Evolutionary conservation across 1,140 invertebrate species (phyloP), one percentile per base, ranked within the genome.

Genomic region (Hormaphis cornu): DNA sequence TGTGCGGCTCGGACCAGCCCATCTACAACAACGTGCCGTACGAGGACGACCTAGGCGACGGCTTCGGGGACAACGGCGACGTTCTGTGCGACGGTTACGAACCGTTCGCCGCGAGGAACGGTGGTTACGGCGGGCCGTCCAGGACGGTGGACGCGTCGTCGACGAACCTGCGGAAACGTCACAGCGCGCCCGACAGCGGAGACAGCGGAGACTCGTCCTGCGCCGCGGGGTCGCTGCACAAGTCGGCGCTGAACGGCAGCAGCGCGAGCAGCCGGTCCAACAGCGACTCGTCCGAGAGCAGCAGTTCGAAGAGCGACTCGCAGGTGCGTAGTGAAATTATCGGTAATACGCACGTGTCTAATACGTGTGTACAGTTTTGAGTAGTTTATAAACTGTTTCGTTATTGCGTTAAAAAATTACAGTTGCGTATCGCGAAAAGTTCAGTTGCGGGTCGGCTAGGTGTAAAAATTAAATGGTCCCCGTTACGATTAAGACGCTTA

Each of bases 11-110:
- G 12, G 44, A 35, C n/a, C 61, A 66, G 14, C 61, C 61, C 4
- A 66, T 66, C 7, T 66, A 66, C 42, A 66, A 66, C 61, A 66
- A 66, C 28, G 44, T 63, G 14, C 44, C 59, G 26, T 63, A 63
- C 59, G 59, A 63, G 16, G 61, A 66, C 40, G 61, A 66, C 42
- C 6, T 50, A 9, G n/a, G n/a, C n/a, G n/a, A n/a, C n/a, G n/a
- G n/a, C n/a, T n/a, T n/a, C n/a, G n/a, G n/a, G n/a, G n/a, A n/a
- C n/a, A n/a, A n/a, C n/a, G n/a, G n/a, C n/a, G n/a, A n/a, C n/a
- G n/a, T n/a, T n/a, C 18, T 66, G 7, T n/a, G n/a, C n/a, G 46
- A 50, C 18, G 35, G 35, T 10, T 66, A 66, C 12, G 61, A 66
- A n/a, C 18, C 44, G 20, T 66, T 50, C 18, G 26, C 5, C 22